Evolutionary conservation across 2,797 vertebrate species (phyloP).

Genomic region (Myoxocephalus aenaeus): DNA sequence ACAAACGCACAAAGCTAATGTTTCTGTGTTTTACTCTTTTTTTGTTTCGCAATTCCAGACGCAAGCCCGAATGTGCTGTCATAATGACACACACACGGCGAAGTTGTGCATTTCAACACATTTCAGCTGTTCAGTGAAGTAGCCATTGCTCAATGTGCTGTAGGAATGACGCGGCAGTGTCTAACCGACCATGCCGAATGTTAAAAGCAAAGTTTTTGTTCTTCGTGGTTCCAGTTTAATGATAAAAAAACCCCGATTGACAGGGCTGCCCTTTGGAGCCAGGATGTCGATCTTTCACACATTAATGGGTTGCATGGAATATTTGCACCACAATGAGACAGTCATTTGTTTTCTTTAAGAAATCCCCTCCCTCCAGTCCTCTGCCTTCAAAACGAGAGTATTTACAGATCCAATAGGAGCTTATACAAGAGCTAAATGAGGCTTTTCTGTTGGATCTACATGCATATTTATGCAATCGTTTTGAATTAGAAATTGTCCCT

Average conservation of each 20-base stretch:
- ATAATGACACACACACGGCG: background rate
- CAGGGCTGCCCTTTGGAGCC: too few relatives aligned
- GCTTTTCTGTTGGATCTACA: background rate
- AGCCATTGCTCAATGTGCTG: background rate
- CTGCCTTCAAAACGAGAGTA: background rate
- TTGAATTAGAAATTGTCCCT: background rate
- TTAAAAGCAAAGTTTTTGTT: background rate
- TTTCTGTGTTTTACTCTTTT: background rate
- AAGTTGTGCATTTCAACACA: background rate
- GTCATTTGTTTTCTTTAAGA: background rate
- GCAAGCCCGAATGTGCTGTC: background rate
- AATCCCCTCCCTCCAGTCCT: background rate
- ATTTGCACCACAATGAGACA: background rate
- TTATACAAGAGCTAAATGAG: constrained; percentile 5
- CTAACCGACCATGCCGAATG: background rate
- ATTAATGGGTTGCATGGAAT: background rate
- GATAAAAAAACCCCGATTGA: background rate
- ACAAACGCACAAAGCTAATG: background rate
- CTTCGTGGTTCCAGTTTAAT: background rate
- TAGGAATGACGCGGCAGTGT: background rate
- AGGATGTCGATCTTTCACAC: background rate
- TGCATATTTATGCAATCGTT: background rate
- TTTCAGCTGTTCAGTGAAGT: background rate
- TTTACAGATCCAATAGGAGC: constrained; percentile 12
- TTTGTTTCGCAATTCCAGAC: background rate